Percentiles rank a stretch among this genome's conserved stretches.
These are phyloP conservation scores for Adelphocoris suturalis DNA, from an alignment of 2,888 invertebrate species.

Conservation along the genomic window DNA sequence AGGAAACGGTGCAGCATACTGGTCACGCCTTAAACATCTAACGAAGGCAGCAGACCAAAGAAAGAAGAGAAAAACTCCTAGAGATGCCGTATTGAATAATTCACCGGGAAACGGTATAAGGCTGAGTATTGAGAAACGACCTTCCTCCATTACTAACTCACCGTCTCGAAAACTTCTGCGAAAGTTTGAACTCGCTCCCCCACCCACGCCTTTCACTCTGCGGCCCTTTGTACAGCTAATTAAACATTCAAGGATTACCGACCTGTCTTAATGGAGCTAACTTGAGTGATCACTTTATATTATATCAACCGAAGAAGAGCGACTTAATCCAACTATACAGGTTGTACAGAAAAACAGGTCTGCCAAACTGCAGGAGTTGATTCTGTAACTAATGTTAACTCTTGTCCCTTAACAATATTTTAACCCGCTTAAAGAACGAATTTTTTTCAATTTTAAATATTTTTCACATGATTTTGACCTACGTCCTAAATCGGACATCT, in stretches of 20 bases:
- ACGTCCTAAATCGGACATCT: too few relatives aligned
- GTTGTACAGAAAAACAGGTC: too few relatives aligned
- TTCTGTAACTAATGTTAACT: too few relatives aligned
- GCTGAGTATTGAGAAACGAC: conserved; percentile 22
- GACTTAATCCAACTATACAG: too few relatives aligned
- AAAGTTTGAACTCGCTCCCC: not conserved
- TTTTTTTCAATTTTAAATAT: too few relatives aligned
- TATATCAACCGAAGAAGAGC: not conserved
- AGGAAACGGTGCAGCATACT: not conserved
- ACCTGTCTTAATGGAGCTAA: not conserved
- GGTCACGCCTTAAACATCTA: not conserved
- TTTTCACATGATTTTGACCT: too few relatives aligned
- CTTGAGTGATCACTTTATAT: not conserved
- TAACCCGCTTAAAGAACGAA: too few relatives aligned
- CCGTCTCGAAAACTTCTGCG: not conserved
- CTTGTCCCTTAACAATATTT: too few relatives aligned
- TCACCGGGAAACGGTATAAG: conserved; percentile 21
- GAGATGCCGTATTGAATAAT: conserved; percentile 30
- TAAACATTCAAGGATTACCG: conserved; percentile 35
- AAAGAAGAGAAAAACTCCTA: not conserved
- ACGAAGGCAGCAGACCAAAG: not conserved
- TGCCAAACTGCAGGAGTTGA: too few relatives aligned
- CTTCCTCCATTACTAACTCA: conserved; percentile 1
- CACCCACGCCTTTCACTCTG: not conserved
- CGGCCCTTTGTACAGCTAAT: conserved; percentile 3